Evolutionary conservation across 2,797 vertebrate species (phyloP).

Genomic region (Acestrorhynchus altus): DNA sequence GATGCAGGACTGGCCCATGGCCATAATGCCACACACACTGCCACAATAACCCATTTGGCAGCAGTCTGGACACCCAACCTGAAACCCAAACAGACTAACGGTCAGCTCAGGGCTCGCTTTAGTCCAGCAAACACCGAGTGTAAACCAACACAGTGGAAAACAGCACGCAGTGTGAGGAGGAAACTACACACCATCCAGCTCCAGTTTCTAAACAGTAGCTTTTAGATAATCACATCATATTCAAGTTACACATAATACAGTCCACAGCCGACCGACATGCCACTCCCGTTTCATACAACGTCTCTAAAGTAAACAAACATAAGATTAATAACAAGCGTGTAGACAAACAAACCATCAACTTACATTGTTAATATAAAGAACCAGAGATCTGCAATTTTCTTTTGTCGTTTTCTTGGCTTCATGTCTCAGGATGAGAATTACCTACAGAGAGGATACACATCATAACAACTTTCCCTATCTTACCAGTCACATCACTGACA

Average conservation of each 20-base stretch:
- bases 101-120: not conserved
- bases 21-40: not conserved
- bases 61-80: not conserved
- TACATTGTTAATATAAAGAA: too few species aligned
- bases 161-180: not conserved
- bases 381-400: too few species aligned
- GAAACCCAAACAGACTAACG: not conserved
- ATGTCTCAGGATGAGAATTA: too few species aligned
- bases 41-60: conserved; percentile 1
- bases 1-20: not conserved
- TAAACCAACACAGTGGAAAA: conserved; percentile 6
- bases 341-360: not conserved
- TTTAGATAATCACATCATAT: not conserved
- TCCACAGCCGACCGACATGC: not conserved
- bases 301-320: not conserved
- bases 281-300: not conserved
- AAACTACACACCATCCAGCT: not conserved
- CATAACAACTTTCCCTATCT: too few species aligned
- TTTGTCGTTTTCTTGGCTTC: too few species aligned
- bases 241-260: not conserved
- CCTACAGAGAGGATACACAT: too few species aligned
- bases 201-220: not conserved
- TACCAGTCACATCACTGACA: too few species aligned
- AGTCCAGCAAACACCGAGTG: conserved; percentile 4
- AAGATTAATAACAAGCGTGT: not conserved